phyloP scores from a whole-genome alignment of 2,888 invertebrate species.

The Stenchaetothrips biformis region DNA sequence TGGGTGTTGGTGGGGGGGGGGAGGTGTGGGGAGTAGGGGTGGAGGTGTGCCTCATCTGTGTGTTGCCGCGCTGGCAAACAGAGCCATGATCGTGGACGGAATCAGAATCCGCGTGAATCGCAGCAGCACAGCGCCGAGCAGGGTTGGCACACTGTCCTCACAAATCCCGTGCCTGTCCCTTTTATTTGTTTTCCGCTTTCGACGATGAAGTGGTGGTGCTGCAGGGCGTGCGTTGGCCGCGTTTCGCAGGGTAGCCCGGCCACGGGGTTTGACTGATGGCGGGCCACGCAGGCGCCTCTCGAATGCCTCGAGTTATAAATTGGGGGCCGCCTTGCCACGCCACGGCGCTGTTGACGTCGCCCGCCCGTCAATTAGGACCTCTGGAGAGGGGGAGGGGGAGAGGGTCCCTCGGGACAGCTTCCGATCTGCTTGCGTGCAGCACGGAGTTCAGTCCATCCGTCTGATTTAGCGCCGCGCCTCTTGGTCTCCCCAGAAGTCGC shows the following conservation, averaged over 20 bases:
- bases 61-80: not conserved
- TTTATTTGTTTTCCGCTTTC: too few species aligned
- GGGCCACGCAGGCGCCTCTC: too few species aligned
- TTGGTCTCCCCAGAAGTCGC: not conserved
- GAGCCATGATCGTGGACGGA: not conserved
- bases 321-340: not conserved
- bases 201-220: too few species aligned
- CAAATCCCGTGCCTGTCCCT: too few species aligned
- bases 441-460: not conserved
- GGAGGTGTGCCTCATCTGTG: not conserved
- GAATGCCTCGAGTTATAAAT: not conserved
- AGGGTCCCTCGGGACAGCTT: not conserved
- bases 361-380: conserved; percentile 1
- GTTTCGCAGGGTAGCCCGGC: too few species aligned
- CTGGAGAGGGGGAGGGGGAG: not conserved
- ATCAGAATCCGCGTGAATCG: not conserved
- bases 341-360: not conserved
- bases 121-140: too few species aligned
- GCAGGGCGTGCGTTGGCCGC: too few species aligned
- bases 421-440: conserved; percentile 9
- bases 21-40: not conserved
- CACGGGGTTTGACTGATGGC: too few species aligned
- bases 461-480: not conserved
- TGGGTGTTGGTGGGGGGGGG: not conserved
- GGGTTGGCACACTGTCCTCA: too few species aligned